These are phyloP conservation scores for Piprites chloris DNA, from an alignment of 2,113 vertebrate species.

Conservation along the genomic window DNA sequence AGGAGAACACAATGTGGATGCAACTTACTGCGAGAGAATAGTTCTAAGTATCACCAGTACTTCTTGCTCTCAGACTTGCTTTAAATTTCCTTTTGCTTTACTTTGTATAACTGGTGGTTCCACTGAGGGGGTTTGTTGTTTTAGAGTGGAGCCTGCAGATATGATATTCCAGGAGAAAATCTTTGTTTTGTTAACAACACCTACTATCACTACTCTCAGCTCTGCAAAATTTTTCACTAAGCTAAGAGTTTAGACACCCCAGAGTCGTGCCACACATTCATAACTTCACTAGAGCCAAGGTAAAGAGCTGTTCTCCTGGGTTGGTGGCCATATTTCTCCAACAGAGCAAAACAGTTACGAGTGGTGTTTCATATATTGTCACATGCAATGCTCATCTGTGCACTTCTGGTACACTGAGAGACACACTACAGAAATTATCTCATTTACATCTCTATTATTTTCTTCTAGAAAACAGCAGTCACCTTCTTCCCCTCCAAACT, in stretches of 20 bases:
- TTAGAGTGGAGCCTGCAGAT: neutral
- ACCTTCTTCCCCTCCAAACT: neutral
- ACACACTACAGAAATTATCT: neutral
- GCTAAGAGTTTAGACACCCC: neutral
- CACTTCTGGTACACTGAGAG: neutral
- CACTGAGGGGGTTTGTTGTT: neutral
- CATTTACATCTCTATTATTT: neutral
- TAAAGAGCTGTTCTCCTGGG: neutral
- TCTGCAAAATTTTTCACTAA: neutral
- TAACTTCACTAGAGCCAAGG: neutral
- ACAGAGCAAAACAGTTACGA: accelerated
- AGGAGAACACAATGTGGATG: neutral
- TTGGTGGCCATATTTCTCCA: neutral
- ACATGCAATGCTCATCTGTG: neutral
- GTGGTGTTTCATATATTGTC: neutral
- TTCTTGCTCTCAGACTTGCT: neutral
- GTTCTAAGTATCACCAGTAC: neutral
- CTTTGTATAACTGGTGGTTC: neutral
- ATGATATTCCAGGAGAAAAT: neutral
- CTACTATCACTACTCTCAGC: neutral
- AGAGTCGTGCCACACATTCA: neutral
- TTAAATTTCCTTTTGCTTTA: neutral
- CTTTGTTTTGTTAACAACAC: neutral
- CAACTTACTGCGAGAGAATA: neutral
- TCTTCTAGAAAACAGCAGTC: neutral